Evolutionary conservation across 1,140 invertebrate species (phyloP).

Genomic region (Cherax destructor): DNA sequence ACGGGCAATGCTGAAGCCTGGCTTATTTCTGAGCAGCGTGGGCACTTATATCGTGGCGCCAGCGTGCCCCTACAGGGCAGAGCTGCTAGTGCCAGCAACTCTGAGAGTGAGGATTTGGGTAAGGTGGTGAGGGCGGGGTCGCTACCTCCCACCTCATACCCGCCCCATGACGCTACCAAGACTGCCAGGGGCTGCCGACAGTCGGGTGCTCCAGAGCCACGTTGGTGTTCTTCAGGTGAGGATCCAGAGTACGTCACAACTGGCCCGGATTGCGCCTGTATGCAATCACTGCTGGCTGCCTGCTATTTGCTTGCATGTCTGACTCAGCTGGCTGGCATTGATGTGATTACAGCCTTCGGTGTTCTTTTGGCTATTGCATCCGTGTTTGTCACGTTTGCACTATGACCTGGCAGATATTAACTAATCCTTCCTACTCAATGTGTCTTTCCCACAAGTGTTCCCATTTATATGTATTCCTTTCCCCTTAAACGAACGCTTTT

Average conservation of each 20-base stretch:
- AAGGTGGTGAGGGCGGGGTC: slow-evolving; percentile 37
- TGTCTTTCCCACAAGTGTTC: not conserved
- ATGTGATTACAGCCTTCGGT: slow-evolving; percentile 82
- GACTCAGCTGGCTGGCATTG: slow-evolving; percentile 80
- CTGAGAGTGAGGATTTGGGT: slow-evolving; percentile 25
- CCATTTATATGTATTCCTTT: not conserved
- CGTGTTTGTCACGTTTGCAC: slow-evolving; percentile 80
- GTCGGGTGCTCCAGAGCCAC: slow-evolving; percentile 28
- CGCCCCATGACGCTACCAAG: slow-evolving; percentile 11
- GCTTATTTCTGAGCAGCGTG: not conserved
- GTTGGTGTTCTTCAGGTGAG: slow-evolving; percentile 62
- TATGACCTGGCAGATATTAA: slow-evolving; percentile 73
- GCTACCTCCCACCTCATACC: slow-evolving; percentile 36
- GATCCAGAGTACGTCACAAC: slow-evolving; percentile 15
- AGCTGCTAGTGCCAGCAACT: slow-evolving; percentile 9
- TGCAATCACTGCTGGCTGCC: slow-evolving; percentile 75
- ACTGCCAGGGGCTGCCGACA: not conserved
- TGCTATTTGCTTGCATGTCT: slow-evolving; percentile 82
- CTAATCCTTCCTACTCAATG: not conserved
- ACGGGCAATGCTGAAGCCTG: not conserved
- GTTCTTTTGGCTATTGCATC: slow-evolving; percentile 83
- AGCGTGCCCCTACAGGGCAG: slow-evolving; percentile 32
- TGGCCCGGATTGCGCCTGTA: slow-evolving; percentile 32
- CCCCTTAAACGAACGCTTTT: not conserved
- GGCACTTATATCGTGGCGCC: slow-evolving; percentile 14